These are phyloP conservation scores for Pygocentrus nattereri DNA, from an alignment of 2,797 vertebrate genomes.

Conservation along the genomic window DNA sequence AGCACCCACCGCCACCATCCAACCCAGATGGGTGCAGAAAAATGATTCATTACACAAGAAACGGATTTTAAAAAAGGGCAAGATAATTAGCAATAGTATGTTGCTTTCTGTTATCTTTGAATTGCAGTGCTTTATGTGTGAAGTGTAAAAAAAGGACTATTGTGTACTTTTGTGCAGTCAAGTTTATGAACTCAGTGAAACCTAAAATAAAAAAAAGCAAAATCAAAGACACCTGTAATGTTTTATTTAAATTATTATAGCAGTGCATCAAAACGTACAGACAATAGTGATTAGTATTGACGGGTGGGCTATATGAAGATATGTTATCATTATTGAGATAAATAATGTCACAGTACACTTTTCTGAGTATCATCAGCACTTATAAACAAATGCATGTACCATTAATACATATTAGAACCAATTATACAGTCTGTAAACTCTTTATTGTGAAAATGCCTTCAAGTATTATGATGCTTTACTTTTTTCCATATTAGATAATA, in stretches of 20 bases:
- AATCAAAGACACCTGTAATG: no score
- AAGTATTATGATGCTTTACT: neutral
- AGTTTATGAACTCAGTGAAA: constrained; percentile 5
- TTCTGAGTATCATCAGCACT: no score
- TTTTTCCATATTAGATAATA: neutral
- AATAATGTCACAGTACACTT: no score
- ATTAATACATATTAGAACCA: no score
- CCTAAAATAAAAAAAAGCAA: neutral
- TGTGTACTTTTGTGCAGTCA: neutral
- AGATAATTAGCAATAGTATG: constrained; percentile 3
- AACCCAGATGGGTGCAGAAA: constrained; percentile 71
- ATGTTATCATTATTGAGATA: neutral
- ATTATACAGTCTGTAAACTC: no score
- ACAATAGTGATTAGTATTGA: neutral
- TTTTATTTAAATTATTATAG: neutral
- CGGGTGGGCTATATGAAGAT: neutral
- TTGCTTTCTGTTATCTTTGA: neutral
- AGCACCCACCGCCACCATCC: constrained; percentile 78
- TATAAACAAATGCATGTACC: no score
- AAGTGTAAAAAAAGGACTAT: neutral
- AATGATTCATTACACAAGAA: constrained; percentile 73
- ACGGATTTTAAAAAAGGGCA: constrained; percentile 17
- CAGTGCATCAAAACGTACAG: neutral
- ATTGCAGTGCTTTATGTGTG: neutral
- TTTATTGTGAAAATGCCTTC: neutral